Evolutionary conservation across 2,113 vertebrate species (phyloP), one percentile per base, ranked within the genome.

Genomic region (Eclectus roratus): DNA sequence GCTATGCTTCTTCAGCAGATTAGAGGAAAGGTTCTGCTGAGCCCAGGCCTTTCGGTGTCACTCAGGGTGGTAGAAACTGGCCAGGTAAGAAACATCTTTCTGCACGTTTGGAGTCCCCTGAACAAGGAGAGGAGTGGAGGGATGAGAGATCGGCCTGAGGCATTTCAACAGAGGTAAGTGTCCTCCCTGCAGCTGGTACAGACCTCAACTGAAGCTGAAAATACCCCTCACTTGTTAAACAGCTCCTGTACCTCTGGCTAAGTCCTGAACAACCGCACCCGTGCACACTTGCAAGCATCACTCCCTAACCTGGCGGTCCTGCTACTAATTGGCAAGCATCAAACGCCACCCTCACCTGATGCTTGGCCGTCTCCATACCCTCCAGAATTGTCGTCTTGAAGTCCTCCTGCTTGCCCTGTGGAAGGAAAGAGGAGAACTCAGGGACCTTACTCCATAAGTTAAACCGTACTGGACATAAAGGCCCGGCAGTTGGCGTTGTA

Each of bases 401-500:
- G 98, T 98, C 98, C 98, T 98, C 98, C 98, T 98, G 98, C 98
- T 98, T 98, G 98, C 97, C 98, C 98, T 98, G 98, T 98, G 98
- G 98, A 98, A 98, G 98, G 98, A 98, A 98, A 98, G 98, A 98
- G 98, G 98, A 98, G 98, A 98, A 98, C 98, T 98, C 98, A 98
- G 98, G 98, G 98, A 98, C 98, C 98, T 98, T 98, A 98, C 98
- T 98, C 98, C 98, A 98, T 97, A 98, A 97, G 96, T 98, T 97
- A 96, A 97, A 97, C 95, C 98, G 95, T 96, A 97, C 81, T 98
- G 98, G 98, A 98, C 97, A 98, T 93, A 97, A 97, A 98, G 97
- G 97, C 96, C 96, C 80, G 95, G 96, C 93, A 98, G 97, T 94
- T 98, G 97, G 98, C 19, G 97, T 97, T 91, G 96, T 76, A 96